Conservation (phyloP, 2,888 invertebrate species). For the Apamea monoglypha region DNA sequence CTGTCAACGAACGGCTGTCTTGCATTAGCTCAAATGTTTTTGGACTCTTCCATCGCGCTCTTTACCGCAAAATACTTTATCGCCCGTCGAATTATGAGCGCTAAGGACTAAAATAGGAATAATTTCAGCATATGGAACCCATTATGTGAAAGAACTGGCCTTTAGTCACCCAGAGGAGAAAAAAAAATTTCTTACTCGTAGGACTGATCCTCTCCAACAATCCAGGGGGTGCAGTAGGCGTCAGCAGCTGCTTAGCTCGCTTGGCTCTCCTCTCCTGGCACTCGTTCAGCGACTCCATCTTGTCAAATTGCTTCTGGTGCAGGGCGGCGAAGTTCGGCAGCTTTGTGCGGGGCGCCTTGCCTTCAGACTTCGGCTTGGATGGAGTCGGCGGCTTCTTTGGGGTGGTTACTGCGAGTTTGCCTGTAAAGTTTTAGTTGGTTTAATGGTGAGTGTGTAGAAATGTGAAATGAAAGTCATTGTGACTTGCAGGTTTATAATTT, state of each 20-base stretch:
- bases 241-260: conserved; percentile 84
- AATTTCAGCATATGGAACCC: background rate
- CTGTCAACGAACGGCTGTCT: no score
- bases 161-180: background rate
- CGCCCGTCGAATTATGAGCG: no score
- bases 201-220: conserved; percentile 78
- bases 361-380: conserved; percentile 70
- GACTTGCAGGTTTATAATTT: background rate
- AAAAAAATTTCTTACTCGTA: conserved; percentile 70
- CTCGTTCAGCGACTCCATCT: conserved; percentile 93
- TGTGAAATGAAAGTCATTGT: background rate
- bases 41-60: background rate
- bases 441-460: background rate
- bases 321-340: conserved; percentile 93
- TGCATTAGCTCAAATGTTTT: no score
- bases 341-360: conserved; percentile 88
- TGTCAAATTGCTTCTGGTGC: conserved; percentile 91
- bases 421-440: conserved; percentile 64
- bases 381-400: conserved; percentile 55
- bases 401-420: conserved; percentile 71
- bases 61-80: background rate
- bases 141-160: background rate
- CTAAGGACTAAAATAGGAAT: background rate
- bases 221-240: conserved; percentile 74
- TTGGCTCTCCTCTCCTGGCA: conserved; percentile 87